Base-by-base conservation (phyloP, 2,113 vertebrate genomes). In the Columba livia region DNA sequence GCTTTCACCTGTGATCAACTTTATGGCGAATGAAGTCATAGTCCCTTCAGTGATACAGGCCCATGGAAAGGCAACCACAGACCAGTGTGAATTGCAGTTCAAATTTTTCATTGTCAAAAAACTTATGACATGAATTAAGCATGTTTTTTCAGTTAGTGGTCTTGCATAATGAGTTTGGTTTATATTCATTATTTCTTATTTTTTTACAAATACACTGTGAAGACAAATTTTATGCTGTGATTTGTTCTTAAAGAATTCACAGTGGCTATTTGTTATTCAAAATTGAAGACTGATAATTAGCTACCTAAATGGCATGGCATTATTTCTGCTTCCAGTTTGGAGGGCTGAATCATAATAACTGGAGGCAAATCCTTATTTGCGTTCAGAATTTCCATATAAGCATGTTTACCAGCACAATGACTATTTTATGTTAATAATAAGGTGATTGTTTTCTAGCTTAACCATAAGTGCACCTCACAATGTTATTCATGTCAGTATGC, bases 311-410 rank as follows among this genome's bases (percentile, higher is more conserved):
- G 10, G 28, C 32, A 48, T 44, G 17, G 7, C 67, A 73, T 54
- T 91, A 90, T 73, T 94, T 91, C 57, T 88, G 44, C 15, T 91
- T 86, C 38, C 66, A 53, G 54, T 15, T 74, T 75, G 19, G 44
- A 93, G 31, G 17, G 48, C 13, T 57, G 31, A 89, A 75, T 60
- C 28, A 24, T 25, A 81, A 24, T 65, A 72, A 78, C 23, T 8
- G 20, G 9, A 91, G 21, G n/a, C 1, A 92, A 93, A 70, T n/a
- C 18, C 0, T 3, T 31, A 69, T 79, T 42, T 34, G 25, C 11
- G 69, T 70, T n/a, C 50, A 77, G 51, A 42, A 62, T 80, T 94
- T 85, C 62, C 24, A 51, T 23, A 85, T 7, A 66, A 38, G 16
- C 3, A 12, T 15, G 57, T 12, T 88, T 62, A 60, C 23, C 0